phyloP scores from a whole-genome alignment of 2,113 vertebrate genomes.

The Scomber colias region DNA sequence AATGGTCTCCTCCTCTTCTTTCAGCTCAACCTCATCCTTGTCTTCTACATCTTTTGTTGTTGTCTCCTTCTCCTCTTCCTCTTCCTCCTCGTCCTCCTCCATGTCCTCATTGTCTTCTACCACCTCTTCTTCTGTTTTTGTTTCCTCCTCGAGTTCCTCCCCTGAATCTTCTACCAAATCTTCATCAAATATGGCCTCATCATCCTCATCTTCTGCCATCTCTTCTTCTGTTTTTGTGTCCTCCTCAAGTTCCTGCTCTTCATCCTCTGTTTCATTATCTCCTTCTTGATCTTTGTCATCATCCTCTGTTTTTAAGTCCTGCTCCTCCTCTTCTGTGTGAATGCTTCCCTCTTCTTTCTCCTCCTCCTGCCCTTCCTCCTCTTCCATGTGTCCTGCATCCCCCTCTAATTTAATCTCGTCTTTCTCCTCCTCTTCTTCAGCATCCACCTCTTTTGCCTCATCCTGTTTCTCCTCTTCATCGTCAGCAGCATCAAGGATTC shows the following conservation, averaged over 20 bases:
- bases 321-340: slow-evolving; percentile 10
- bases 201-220: neutral
- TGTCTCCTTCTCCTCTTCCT: slow-evolving; percentile 5
- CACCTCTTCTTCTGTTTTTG: neutral
- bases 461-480: neutral
- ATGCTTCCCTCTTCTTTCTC: neutral
- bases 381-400: neutral
- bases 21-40: neutral
- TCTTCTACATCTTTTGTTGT: neutral
- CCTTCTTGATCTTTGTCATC: slow-evolving; percentile 16
- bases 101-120: neutral
- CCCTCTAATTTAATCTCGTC: slow-evolving; percentile 6
- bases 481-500: slow-evolving; percentile 7
- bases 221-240: neutral
- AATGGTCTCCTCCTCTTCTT: neutral
- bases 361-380: neutral
- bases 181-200: neutral
- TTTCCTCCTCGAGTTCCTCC: neutral
- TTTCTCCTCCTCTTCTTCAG: slow-evolving; percentile 12
- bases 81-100: neutral
- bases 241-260: neutral
- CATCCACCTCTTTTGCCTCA: neutral
- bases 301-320: slow-evolving; percentile 11
- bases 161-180: neutral
- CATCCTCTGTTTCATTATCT: neutral